Evolutionary conservation across 2,888 invertebrate species (phyloP).

Genomic region (Archips crataeganus): DNA sequence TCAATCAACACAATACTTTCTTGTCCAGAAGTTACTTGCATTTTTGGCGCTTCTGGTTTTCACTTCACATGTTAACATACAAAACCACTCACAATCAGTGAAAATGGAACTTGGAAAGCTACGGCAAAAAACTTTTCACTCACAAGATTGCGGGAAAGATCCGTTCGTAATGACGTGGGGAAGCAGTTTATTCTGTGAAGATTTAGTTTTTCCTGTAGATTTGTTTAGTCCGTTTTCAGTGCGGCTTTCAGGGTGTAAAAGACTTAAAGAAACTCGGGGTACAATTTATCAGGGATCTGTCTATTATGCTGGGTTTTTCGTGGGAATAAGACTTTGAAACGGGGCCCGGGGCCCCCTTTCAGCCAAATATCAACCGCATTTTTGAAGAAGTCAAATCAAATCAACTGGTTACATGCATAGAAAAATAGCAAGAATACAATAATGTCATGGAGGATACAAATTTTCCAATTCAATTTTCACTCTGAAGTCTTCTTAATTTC

Average conservation of each 20-base stretch:
- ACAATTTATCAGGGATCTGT: constrained; percentile 7
- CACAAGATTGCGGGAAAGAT: constrained; percentile 15
- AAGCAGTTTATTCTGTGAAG: constrained; percentile 1
- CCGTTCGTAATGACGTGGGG: constrained; percentile 5
- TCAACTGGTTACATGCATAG: no score
- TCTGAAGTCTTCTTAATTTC: no score
- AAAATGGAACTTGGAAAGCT: neutral
- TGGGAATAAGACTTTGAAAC: neutral
- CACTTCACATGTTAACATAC: constrained; percentile 12
- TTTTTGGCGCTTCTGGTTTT: neutral
- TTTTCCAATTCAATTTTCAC: no score
- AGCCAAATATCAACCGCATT: no score
- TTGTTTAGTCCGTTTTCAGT: constrained; percentile 7
- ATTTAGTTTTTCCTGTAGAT: constrained; percentile 14
- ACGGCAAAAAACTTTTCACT: constrained; percentile 22
- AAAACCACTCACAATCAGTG: constrained; percentile 26
- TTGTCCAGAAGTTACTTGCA: no score
- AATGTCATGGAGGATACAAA: no score
- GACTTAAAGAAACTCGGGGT: constrained; percentile 10
- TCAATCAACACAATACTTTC: no score
- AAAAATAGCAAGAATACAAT: no score
- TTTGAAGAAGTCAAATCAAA: neutral
- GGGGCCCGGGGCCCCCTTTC: no score
- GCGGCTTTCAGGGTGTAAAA: constrained; percentile 9
- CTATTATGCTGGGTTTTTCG: neutral